Evolutionary conservation across 64 coral and sea anemone species (phyloP), one percentile per base, ranked within the genome.

Genomic region (Pocillopora damicornis): DNA sequence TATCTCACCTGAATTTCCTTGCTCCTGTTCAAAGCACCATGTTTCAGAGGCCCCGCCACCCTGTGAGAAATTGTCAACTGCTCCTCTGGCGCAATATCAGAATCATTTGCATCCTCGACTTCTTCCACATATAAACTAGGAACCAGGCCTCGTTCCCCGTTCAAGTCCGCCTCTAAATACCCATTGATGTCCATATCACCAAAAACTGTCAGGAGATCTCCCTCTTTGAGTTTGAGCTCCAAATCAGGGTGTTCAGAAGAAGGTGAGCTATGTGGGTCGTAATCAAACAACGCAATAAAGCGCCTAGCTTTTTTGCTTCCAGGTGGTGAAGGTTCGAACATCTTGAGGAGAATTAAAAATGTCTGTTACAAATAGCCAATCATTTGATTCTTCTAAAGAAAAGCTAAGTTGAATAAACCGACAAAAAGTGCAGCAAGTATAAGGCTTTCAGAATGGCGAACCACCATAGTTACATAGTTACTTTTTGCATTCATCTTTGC

Each of bases 171-270:
- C 66, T 96, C 94, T n/a, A 85, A 93, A 34, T 88, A 96, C 1
- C 94, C 94, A 75, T 93, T 93, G 4, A 80, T 79, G 51, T 96
- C 94, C 94, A 96, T 96, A n/a, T 96, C 94, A 15, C 94, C 91
- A 77, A 87, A 79, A 58, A 96, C 84, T 34, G 72, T 96, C 1
- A 96, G 34, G 17, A 90, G 76, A 72, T 96, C 94, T 34, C 94
- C 90, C 61, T 96, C 91, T 79, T 87, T 87, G 57, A 96, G 73
- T 30, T 77, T 89, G 13, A 96, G 94, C 60, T 96, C 94, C 37
- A 89, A 23, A 37, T 93, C 94, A 79, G 94, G 94, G 63, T 92
- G 91, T 16, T 89, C 94, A 30, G 90, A 90, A 2, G 87, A 78
- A 51, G 73, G 92, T 13, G 94, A 91, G 60, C 89, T 93, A 69